Evolutionary conservation across 2,888 invertebrate genomes (phyloP), one percentile per base, ranked within the genome.

Genomic region (Torymus auratus): DNA sequence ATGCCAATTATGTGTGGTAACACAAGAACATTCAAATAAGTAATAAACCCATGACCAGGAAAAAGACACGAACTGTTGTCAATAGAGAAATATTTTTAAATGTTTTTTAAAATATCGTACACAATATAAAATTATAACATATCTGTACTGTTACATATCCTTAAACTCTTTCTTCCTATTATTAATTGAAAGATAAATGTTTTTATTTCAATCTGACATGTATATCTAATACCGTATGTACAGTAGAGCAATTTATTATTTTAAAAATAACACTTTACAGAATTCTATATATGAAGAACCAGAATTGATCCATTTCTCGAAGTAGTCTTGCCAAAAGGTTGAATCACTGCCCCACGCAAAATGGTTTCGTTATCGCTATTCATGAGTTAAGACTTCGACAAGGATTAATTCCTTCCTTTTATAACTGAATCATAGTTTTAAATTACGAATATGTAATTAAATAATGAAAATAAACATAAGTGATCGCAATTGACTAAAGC

Each of bases 401-500:
- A 20, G 4, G 7, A 28, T 41, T 20, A n/a, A 50, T 55, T 64
- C 41, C 62, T 14, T 20, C 50, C 56, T 58, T 15, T 62, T 53
- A 12, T 52, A 72, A 20, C 12, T 56, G 28, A 64, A 23, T 11
- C 12, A 14, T 60, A 67, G 53, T 60, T 13, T 28, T 11, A 23
- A 61, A 68, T 55, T 15, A 69, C 0, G 20, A 62, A 58, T 17
- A 68, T 68, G 53, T 64, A 50, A 70, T 70, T 65, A 17, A 70
- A 65, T 15, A 71, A 14, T 17, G 17, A 60, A 74, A 23, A 52
- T 55, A 69, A 61, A 41, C 52, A 55, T 67, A 56, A 20, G 52
- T 76, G 53, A 76, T 23, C 15, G 53, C 10, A 17, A 70, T 53
- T 76, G n/a, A 55, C 23, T 62, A 70, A 69, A 70, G 76, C 69